Conservation (phyloP, 2,888 invertebrate genomes). For the Zelleria hepariella region DNA sequence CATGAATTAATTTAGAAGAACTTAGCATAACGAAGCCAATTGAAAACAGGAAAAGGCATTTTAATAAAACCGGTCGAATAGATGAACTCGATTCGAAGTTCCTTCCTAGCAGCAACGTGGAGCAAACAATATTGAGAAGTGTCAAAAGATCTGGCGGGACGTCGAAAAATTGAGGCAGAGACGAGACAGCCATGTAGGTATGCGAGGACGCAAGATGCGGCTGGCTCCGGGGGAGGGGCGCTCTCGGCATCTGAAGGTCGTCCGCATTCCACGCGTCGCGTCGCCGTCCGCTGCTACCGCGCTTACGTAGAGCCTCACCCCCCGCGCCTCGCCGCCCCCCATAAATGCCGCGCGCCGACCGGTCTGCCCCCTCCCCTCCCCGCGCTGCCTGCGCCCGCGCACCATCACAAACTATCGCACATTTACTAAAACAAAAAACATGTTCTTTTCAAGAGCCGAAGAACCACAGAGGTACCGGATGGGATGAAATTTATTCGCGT, state of each 20-base stretch:
- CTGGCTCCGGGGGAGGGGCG: slow-evolving; percentile 60
- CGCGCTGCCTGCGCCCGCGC: slow-evolving; percentile 26
- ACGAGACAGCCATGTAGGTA: slow-evolving; percentile 57
- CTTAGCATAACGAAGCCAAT: not conserved
- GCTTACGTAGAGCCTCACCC: slow-evolving; percentile 68
- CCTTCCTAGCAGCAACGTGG: slow-evolving; percentile 21
- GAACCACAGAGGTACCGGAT: slow-evolving; percentile 61
- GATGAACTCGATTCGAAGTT: slow-evolving; percentile 22
- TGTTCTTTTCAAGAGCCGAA: slow-evolving; percentile 64
- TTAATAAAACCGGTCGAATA: slow-evolving; percentile 3
- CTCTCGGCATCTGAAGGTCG: slow-evolving; percentile 71
- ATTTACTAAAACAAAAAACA: slow-evolving; percentile 68
- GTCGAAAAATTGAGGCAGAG: slow-evolving; percentile 65
- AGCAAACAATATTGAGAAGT: slow-evolving; percentile 45
- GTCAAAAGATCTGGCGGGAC: slow-evolving; percentile 63
- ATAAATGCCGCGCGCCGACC: slow-evolving; percentile 29
- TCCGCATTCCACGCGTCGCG: slow-evolving; percentile 64
- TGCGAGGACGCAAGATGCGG: slow-evolving; percentile 72
- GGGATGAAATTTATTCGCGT: slow-evolving; percentile 68
- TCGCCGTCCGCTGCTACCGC: slow-evolving; percentile 71
- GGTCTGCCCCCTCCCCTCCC: slow-evolving; percentile 24
- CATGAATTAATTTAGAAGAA: not conserved
- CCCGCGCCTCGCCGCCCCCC: slow-evolving; percentile 25
- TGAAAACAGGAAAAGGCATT: not conserved
- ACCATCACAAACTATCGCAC: slow-evolving; percentile 65